phyloP scores from a whole-genome alignment of 2,888 invertebrate species.

The Flabesymbios commensalis region DNA sequence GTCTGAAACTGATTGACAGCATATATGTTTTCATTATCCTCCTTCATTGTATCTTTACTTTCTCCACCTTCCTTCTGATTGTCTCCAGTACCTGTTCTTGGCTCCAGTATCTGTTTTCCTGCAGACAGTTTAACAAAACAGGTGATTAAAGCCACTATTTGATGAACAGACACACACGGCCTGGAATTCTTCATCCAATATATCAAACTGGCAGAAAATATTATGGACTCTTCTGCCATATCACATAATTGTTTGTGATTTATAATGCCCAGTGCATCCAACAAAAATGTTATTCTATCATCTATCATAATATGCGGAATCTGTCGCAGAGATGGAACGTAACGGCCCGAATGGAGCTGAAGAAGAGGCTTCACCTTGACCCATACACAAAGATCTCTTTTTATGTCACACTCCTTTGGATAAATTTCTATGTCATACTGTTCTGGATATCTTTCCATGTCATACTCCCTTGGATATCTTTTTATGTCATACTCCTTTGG shows the following conservation, averaged over 20 bases:
- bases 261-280: background rate
- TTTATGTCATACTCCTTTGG: background rate
- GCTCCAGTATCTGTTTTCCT: too few relatives aligned
- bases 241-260: background rate
- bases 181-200: conserved; percentile 4
- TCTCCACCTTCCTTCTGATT: too few relatives aligned
- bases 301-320: background rate
- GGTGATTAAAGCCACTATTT: background rate
- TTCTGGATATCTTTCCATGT: too few relatives aligned
- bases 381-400: too few relatives aligned
- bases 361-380: conserved; percentile 4
- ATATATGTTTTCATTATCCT: conserved; percentile 43
- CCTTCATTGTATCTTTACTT: conserved; percentile 34
- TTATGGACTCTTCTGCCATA: background rate
- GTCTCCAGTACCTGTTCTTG: too few relatives aligned
- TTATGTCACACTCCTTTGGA: too few relatives aligned
- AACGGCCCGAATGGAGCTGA: background rate
- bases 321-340: conserved; percentile 6
- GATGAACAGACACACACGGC: background rate
- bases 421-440: too few relatives aligned
- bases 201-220: background rate
- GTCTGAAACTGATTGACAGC: conserved; percentile 57
- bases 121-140: conserved; percentile 1
- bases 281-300: background rate
- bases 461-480: background rate